Evolutionary conservation across 2,113 vertebrate genomes (phyloP).

Genomic region (Phylloscopus trochiloides): DNA sequence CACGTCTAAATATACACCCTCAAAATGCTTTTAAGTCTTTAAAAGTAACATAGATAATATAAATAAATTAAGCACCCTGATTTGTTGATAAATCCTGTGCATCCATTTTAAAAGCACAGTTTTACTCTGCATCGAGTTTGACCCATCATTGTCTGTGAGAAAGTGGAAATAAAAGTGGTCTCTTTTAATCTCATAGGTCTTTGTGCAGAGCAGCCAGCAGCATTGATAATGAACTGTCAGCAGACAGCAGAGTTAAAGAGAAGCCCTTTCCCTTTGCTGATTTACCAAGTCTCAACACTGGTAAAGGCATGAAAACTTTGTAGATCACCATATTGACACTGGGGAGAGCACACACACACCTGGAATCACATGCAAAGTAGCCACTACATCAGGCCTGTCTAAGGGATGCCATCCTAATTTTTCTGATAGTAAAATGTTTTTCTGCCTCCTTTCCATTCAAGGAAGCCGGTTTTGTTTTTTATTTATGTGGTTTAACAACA

Average conservation of each 20-base stretch:
- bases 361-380: neutral
- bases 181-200: neutral
- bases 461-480: neutral
- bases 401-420: neutral
- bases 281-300: neutral
- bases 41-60: neutral
- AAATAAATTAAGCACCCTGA: neutral
- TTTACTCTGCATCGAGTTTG: neutral
- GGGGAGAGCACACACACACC: neutral
- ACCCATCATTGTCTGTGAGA: neutral
- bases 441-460: neutral
- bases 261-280: neutral
- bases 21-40: neutral
- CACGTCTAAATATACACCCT: conserved; percentile 11
- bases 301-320: neutral
- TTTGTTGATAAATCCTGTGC: neutral
- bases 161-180: neutral
- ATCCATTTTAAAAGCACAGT: neutral
- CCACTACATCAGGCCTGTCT: neutral
- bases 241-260: neutral
- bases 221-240: neutral
- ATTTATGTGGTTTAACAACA: neutral
- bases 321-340: neutral
- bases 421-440: neutral
- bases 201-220: accelerated